Evolutionary conservation across 2,797 vertebrate species (phyloP).

Genomic region (Rhinophrynus dorsalis): DNA sequence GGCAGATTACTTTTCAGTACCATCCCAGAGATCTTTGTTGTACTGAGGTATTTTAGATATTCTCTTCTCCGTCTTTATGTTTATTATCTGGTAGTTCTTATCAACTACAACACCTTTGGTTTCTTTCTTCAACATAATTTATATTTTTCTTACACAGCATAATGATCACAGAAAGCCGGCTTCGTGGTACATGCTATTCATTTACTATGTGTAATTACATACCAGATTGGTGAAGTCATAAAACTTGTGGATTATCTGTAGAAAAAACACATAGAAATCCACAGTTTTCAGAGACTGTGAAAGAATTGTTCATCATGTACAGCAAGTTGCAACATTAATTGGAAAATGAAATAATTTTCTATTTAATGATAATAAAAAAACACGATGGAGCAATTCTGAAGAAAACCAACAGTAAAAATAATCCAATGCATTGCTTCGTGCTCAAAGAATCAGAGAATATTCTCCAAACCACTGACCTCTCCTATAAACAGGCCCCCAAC

Average conservation of each 20-base stretch:
- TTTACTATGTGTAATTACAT: neutral
- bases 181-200: neutral
- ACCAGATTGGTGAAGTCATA: constrained; percentile 21
- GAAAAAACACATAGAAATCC: neutral
- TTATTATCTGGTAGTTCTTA: constrained; percentile 8
- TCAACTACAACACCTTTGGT: constrained; percentile 17
- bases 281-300: neutral
- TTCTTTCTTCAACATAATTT: constrained; percentile 22
- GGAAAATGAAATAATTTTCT: no score
- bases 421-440: no score
- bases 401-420: no score
- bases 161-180: constrained; percentile 7
- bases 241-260: no score
- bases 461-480: no score
- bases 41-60: constrained; percentile 1
- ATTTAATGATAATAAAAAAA: no score
- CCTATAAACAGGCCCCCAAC: no score
- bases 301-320: no score
- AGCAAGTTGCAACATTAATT: no score
- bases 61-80: neutral
- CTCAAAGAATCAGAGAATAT: no score
- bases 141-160: constrained; percentile 8
- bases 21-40: neutral
- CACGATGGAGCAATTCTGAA: no score
- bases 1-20: neutral